A percentile compares a stretch with the other conserved stretches of the same genome.
phyloP scores from a whole-genome alignment of 2,113 vertebrate species.

The Gasterosteus nipponicus region DNA sequence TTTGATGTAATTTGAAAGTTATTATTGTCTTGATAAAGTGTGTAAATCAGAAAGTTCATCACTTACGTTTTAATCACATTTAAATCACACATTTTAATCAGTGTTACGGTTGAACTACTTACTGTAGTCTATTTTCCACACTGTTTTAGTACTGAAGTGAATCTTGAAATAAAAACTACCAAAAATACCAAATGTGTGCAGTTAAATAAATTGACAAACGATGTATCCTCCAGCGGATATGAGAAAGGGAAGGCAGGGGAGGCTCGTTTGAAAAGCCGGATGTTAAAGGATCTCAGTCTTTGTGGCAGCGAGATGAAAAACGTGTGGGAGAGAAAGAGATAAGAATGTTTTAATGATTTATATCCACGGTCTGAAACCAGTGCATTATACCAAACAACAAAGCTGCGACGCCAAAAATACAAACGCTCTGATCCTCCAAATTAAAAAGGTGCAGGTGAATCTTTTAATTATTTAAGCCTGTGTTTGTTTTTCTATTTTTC shows the following conservation, averaged over 20 bases:
- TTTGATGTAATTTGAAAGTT: neutral
- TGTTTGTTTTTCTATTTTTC: neutral
- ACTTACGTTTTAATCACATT: neutral
- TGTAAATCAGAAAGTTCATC: neutral
- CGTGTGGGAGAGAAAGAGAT: conserved; percentile 19
- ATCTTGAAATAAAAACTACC: neutral
- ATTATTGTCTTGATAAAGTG: neutral
- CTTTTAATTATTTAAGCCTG: neutral
- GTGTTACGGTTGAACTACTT: neutral
- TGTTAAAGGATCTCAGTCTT: conserved; percentile 3
- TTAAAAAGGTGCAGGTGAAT: neutral
- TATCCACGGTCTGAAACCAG: conserved; percentile 7
- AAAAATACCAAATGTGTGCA: neutral
- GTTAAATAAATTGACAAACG: neutral
- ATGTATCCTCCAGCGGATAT: neutral
- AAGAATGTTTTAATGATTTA: conserved; percentile 43
- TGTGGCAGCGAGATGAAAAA: conserved; percentile 29
- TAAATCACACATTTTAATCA: neutral
- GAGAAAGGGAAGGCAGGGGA: conserved; percentile 2
- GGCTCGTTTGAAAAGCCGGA: neutral
- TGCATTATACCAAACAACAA: conserved; percentile 48
- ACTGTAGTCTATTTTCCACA: neutral
- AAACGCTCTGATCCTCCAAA: conserved; percentile 15
- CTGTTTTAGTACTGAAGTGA: neutral
- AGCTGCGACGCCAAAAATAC: conserved; percentile 31